phyloP scores from a whole-genome alignment of 2,888 invertebrate genomes.

The Temnothorax ravouxi region DNA sequence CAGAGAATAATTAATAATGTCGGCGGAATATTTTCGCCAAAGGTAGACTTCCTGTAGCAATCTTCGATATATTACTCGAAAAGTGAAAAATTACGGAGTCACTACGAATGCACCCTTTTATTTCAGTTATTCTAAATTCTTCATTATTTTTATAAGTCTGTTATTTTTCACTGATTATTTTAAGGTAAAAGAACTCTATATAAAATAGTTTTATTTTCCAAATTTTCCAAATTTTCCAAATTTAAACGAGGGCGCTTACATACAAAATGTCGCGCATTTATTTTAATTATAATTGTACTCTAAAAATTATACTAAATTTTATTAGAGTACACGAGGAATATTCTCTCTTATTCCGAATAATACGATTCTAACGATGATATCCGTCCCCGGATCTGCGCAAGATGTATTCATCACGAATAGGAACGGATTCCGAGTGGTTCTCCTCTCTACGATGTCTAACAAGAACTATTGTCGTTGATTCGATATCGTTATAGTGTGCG shows the following conservation, averaged over 20 bases:
- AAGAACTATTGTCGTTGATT: conserved; percentile 45
- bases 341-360: conserved; percentile 20
- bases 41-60: neutral
- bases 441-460: conserved; percentile 33
- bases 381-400: conserved; percentile 38
- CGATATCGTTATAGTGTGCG: conserved; percentile 20
- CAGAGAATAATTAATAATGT: conserved; percentile 41
- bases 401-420: conserved; percentile 34
- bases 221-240: neutral
- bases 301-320: neutral
- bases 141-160: neutral
- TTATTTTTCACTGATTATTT: neutral
- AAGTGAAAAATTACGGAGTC: neutral
- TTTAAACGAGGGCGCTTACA: neutral
- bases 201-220: neutral
- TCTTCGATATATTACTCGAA: neutral
- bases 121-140: neutral
- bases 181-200: neutral
- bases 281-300: neutral
- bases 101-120: neutral
- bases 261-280: neutral
- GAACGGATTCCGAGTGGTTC: conserved; percentile 22
- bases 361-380: conserved; percentile 36
- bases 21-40: neutral
- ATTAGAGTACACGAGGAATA: neutral